Evolutionary conservation across 2,888 invertebrate species (phyloP).

Genomic region (Mesorhabditis spiculigera): DNA sequence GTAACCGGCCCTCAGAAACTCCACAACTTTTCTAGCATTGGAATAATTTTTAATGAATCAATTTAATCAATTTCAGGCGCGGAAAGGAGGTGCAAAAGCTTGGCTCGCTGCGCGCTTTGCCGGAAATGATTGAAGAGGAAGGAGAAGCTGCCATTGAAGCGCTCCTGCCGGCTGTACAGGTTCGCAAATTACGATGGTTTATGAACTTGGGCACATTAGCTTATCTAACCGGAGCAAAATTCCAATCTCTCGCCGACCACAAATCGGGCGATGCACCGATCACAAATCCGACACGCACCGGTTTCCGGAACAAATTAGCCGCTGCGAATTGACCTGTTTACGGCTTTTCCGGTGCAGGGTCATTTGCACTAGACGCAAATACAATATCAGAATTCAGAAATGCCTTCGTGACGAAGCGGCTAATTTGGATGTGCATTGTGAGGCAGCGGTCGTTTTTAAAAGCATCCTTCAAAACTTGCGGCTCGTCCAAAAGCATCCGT

Average conservation of each 20-base stretch:
- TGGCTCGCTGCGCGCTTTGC: conserved; percentile 40
- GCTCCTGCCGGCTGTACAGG: conserved; percentile 44
- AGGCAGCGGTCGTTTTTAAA: conserved; percentile 52
- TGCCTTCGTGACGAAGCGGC: conserved; percentile 28
- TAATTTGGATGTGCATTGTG: conserved; percentile 51
- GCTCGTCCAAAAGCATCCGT: conserved; percentile 35
- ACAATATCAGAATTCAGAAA: conserved; percentile 23
- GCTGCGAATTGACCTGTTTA: not conserved
- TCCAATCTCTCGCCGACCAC: no score
- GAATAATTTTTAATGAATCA: no score
- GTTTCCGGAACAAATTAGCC: no score
- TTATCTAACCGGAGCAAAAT: no score
- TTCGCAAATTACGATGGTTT: not conserved
- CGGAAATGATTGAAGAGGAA: conserved; percentile 42
- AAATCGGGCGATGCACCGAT: no score
- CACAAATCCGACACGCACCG: no score
- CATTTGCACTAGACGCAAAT: not conserved
- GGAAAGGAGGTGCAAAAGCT: conserved; percentile 47
- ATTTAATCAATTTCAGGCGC: conserved; percentile 22
- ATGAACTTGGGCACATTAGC: no score
- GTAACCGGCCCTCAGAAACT: no score
- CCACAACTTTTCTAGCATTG: no score
- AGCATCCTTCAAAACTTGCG: conserved; percentile 41
- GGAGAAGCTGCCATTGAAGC: conserved; percentile 38
- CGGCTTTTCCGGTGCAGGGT: not conserved